Percentiles rank a stretch among this genome's conserved stretches.
Evolutionary conservation across 1,140 invertebrate genomes (phyloP).

Genomic region (Psilanteris sp.): DNA sequence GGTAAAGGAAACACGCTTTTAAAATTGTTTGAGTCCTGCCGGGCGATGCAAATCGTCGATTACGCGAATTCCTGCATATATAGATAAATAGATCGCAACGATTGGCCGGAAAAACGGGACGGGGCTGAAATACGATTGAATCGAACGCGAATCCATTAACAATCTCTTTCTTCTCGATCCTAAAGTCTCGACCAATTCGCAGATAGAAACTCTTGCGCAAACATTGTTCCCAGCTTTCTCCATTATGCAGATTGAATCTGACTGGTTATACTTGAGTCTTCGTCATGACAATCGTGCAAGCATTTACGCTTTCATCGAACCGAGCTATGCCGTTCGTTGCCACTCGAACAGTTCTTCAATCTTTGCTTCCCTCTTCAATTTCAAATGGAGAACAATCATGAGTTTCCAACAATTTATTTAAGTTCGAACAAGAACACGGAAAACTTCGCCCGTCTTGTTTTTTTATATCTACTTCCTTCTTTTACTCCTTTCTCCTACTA

Average conservation of each 20-base stretch:
- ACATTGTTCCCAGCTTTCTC: conserved; percentile 78
- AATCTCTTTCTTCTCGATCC: conserved; percentile 72
- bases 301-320: conserved; percentile 63
- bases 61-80: conserved; percentile 1
- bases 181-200: conserved; percentile 63
- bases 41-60: too few relatives aligned
- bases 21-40: too few relatives aligned
- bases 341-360: conserved; percentile 61
- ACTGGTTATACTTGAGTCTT: conserved; percentile 71
- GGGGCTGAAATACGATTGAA: conserved; percentile 72
- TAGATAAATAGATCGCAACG: conserved; percentile 18
- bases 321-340: conserved; percentile 51
- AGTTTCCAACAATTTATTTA: conserved; percentile 59
- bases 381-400: conserved; percentile 59
- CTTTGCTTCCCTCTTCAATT: conserved; percentile 62
- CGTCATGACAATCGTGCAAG: conserved; percentile 63
- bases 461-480: conserved; percentile 4
- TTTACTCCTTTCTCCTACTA: neutral
- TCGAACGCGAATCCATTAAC: conserved; percentile 79
- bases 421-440: conserved; percentile 32
- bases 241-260: conserved; percentile 80
- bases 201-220: conserved; percentile 69
- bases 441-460: conserved; percentile 44
- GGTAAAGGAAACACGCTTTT: too few relatives aligned
- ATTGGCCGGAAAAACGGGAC: conserved; percentile 15